These are phyloP conservation scores for Sminthurinus signatus DNA, from an alignment of 1,140 invertebrate genomes.

Conservation along the genomic window DNA sequence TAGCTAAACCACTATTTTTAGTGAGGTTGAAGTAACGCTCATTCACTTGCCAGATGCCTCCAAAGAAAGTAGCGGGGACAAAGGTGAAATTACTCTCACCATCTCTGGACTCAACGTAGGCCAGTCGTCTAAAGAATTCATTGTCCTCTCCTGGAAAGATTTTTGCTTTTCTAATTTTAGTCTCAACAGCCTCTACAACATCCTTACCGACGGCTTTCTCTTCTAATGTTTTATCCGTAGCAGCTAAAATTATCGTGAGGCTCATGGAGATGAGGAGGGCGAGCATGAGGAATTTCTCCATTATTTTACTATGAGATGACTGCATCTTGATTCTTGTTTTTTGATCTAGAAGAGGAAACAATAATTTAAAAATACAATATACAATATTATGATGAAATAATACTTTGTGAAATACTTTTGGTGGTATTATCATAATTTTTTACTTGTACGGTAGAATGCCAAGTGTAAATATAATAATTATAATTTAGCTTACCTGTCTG, in stretches of 20 bases:
- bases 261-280: not conserved
- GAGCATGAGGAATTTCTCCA: too few species aligned
- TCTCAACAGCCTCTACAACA: conserved; percentile 14
- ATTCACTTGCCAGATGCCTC: conserved; percentile 21
- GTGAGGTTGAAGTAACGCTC: not conserved
- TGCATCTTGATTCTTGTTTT: too few species aligned
- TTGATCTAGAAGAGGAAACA: too few species aligned
- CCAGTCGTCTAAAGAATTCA: conserved; percentile 9
- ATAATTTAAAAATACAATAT: too few species aligned
- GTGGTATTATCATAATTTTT: too few species aligned
- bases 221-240: not conserved
- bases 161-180: not conserved
- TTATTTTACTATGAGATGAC: too few species aligned
- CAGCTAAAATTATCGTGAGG: not conserved
- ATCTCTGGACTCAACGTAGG: conserved; percentile 16
- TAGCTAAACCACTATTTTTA: not conserved
- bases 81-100: not conserved
- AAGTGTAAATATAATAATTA: too few species aligned
- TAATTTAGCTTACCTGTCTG: too few species aligned
- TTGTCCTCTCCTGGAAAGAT: conserved; percentile 43
- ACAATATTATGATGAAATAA: too few species aligned
- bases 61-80: not conserved
- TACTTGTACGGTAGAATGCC: too few species aligned
- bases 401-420: too few species aligned
- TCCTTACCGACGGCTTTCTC: conserved; percentile 5